Evolutionary conservation across 2,888 invertebrate species (phyloP).

Genomic region (Entomobrya proxima): DNA sequence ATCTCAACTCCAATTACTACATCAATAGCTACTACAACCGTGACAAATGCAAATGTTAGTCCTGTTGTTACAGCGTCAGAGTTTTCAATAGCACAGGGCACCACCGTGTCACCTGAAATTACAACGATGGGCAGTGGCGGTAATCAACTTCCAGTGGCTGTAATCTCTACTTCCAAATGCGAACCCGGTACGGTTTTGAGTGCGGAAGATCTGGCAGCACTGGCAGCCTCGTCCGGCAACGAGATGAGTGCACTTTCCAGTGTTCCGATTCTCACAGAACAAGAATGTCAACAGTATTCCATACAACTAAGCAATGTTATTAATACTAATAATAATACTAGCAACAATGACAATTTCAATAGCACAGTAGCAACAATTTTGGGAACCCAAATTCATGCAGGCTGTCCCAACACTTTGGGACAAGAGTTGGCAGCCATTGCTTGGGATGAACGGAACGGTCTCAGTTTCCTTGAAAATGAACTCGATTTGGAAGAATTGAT

Average conservation of each 20-base stretch:
- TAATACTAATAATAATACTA: too few relatives aligned
- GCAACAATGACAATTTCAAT: not conserved
- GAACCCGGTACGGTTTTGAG: not conserved
- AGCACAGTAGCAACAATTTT: conserved; percentile 27
- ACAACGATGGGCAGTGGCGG: not conserved
- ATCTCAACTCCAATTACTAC: not conserved
- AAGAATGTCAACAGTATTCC: conserved; percentile 66
- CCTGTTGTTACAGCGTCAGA: conserved; percentile 32
- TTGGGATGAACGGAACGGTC: conserved; percentile 68
- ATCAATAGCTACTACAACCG: conserved; percentile 20
- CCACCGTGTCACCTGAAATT: not conserved
- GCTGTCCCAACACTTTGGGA: conserved; percentile 18
- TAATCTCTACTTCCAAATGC: conserved; percentile 10
- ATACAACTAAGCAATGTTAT: conserved; percentile 48
- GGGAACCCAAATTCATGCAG: conserved; percentile 38
- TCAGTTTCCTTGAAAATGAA: conserved; percentile 70
- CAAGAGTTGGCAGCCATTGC: conserved; percentile 61
- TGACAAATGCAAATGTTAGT: conserved; percentile 14
- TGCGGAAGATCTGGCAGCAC: conserved; percentile 48
- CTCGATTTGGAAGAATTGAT: conserved; percentile 74
- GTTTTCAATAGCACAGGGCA: not conserved
- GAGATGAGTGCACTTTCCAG: conserved; percentile 56
- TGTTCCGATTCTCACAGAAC: conserved; percentile 50
- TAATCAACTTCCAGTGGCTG: conserved; percentile 14
- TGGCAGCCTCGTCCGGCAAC: not conserved